A percentile compares a stretch with the other conserved stretches of the same genome.
phyloP scores from a whole-genome alignment of 1,140 invertebrate genomes.

The Drosophila sucinea region DNA sequence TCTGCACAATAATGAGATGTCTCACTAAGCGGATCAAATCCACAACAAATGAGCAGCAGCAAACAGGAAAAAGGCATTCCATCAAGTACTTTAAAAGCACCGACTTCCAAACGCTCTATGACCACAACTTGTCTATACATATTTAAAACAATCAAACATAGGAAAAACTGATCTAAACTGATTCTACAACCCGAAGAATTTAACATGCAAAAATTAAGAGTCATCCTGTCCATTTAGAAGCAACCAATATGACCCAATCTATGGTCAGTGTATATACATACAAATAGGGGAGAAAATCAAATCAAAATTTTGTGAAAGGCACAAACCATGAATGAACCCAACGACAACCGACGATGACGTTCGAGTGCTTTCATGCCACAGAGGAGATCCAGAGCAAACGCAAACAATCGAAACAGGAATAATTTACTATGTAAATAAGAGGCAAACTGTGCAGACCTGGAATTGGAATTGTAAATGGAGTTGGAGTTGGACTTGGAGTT shows the following conservation, averaged over 20 bases:
- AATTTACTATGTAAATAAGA: slow-evolving; percentile 81
- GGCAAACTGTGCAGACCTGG: slow-evolving; percentile 39
- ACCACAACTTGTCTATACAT: no score
- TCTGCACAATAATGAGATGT: slow-evolving; percentile 58
- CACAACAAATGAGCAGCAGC: slow-evolving; percentile 18
- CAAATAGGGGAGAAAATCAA: slow-evolving; percentile 10
- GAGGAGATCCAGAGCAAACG: slow-evolving; percentile 72
- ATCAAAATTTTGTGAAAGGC: slow-evolving; percentile 72
- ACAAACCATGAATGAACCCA: slow-evolving; percentile 72
- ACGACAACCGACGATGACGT: slow-evolving; percentile 73
- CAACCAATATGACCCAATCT: background rate
- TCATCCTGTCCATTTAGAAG: background rate
- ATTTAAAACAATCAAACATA: no score
- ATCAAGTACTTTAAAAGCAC: background rate
- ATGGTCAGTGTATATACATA: background rate
- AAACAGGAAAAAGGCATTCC: slow-evolving; percentile 5
- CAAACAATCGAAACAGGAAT: slow-evolving; percentile 80
- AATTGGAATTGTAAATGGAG: slow-evolving; percentile 13
- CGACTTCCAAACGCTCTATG: background rate
- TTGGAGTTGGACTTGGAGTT: background rate
- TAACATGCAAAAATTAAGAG: background rate
- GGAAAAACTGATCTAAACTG: no score
- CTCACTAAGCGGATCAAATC: slow-evolving; percentile 56
- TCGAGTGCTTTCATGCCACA: slow-evolving; percentile 77
- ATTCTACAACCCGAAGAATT: no score